Base-by-base conservation (phyloP, 2,797 vertebrate genomes). In the Peromyscus aztecus region DNA sequence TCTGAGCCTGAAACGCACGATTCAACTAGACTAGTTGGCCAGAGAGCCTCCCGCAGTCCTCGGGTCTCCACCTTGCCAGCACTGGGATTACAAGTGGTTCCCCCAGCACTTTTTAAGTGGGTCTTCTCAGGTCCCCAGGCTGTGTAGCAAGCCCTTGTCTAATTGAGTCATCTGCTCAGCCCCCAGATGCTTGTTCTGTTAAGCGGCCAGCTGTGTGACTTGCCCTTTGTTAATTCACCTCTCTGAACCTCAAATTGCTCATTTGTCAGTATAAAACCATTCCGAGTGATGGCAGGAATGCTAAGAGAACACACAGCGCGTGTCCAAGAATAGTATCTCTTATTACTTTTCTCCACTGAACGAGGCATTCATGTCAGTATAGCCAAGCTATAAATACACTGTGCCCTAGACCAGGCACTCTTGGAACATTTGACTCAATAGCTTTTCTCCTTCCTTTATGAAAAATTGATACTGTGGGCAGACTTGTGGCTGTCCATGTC, bases 391-490 rank as follows among this genome's bases (percentile, higher is more conserved):
- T 94, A 97, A 97, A 98, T 97, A 97, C 40, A 27, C 71, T 55
- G 57, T 97, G 96, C 96, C 69, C 65, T 76, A 69, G 75, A 89
- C 52, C 83, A 84, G 73, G 52, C 40, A 4, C 77, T 87, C 69
- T 97, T 92, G 96, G 97, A 97, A 96, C 93, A 85, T 94, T 97
- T 91, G 90, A 95, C 90, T 97, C 90, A 76, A 90, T 85, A 80
- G 73, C 55, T 77, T 97, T 90, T 97, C 77, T 93, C 61, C n/a
- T 52, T 65, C 21, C 40, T 65, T 96, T 85, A 73, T 83, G 55
- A 95, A 96, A 96, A 97, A 92, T 29, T 95, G 97, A 96, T 97
- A 81, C 31, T 92, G 59, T 96, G 86, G 92, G 59, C 49, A 96
- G 89, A 69, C 59, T 94, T 94, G 89, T 92, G 95, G 95, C 89